Base-by-base conservation (phyloP, 2,113 vertebrate species). In the Hippocampus guttulatus region DNA sequence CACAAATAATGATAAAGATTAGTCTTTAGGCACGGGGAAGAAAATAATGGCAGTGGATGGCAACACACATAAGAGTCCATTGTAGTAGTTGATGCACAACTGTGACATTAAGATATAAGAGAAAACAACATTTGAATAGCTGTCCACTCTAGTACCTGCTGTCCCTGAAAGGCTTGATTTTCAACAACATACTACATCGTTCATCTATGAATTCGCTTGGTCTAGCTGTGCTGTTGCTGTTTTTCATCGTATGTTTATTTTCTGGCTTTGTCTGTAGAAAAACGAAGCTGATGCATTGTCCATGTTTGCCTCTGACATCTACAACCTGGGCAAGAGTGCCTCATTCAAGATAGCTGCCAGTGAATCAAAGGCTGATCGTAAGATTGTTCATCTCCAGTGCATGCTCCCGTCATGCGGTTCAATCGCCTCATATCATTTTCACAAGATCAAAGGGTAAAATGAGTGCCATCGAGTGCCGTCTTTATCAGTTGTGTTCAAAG, bases 261-360 rank as follows among this genome's bases (percentile, higher is more conserved):
- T 38, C 33, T 3, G 10, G 7, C 33, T 65, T 8, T 54, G 18
- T 64, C 69, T 70, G 65, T 77, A 99, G 97, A 86, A 74, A 64
- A 88, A 74, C 57, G 78, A 94, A 81, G 96, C 82, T 0, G 97
- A 98, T 54, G 94, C 93, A 11, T 89, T 96, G 75, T 95, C 94
- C 3, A 81, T 95, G 83, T 91, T 84, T 5, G 85, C 91, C 52
- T 77, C 79, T 41, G 87, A 85, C 71, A 91, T 97, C 83, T 98
- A 96, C 81, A 86, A 88, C 10, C 89, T 93, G 10, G 93, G 92
- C 55, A 95, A 91, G 84, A 88, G 90, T 2, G 55, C 87, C 1
- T 83, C 89, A 41, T 90, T 98, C 81, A 96, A 95, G 84, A 93
- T 96, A 5, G 94, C 94, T 27, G 94, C 91, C 65, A 92, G 88